These are phyloP conservation scores for Nomada ferruginata DNA, from an alignment of 2,888 invertebrate genomes.

Conservation along the genomic window DNA sequence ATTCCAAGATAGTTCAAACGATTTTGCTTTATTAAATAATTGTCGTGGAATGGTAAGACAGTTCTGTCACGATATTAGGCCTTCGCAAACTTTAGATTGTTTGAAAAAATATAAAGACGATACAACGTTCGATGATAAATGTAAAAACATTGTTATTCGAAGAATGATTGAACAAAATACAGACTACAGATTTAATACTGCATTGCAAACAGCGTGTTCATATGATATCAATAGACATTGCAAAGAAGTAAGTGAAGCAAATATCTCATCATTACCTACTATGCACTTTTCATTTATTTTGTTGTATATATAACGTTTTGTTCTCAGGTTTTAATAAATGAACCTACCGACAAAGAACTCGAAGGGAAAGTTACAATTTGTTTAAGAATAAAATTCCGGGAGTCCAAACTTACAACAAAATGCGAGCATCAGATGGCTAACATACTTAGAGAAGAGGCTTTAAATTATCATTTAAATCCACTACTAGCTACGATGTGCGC, in stretches of 20 bases:
- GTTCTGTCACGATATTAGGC: slow-evolving; percentile 90
- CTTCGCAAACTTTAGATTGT: slow-evolving; percentile 90
- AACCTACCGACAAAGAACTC: slow-evolving; percentile 87
- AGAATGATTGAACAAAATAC: slow-evolving; percentile 95
- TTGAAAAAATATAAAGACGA: slow-evolving; percentile 92
- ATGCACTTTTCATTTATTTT: neutral
- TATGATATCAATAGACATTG: slow-evolving; percentile 92
- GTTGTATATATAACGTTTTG: neutral
- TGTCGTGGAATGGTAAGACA: slow-evolving; percentile 94
- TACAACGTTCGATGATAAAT: slow-evolving; percentile 91
- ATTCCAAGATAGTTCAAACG: slow-evolving; percentile 93
- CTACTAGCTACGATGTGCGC: slow-evolving; percentile 92
- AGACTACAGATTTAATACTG: slow-evolving; percentile 95
- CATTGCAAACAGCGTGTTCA: slow-evolving; percentile 92
- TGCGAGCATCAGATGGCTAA: slow-evolving; percentile 94
- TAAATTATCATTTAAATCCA: slow-evolving; percentile 96
- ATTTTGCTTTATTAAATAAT: slow-evolving; percentile 92
- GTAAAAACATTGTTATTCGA: slow-evolving; percentile 93
- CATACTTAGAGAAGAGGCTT: slow-evolving; percentile 93
- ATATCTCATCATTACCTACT: neutral
- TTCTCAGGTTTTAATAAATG: slow-evolving; percentile 60
- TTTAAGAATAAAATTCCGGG: slow-evolving; percentile 91
- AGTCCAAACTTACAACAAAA: slow-evolving; percentile 89
- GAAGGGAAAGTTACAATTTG: slow-evolving; percentile 94
- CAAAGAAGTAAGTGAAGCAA: slow-evolving; percentile 82